A percentile compares a stretch with the other conserved stretches of the same genome.
phyloP scores from a whole-genome alignment of 2,113 vertebrate species.

The Todiramphus chloris region DNA sequence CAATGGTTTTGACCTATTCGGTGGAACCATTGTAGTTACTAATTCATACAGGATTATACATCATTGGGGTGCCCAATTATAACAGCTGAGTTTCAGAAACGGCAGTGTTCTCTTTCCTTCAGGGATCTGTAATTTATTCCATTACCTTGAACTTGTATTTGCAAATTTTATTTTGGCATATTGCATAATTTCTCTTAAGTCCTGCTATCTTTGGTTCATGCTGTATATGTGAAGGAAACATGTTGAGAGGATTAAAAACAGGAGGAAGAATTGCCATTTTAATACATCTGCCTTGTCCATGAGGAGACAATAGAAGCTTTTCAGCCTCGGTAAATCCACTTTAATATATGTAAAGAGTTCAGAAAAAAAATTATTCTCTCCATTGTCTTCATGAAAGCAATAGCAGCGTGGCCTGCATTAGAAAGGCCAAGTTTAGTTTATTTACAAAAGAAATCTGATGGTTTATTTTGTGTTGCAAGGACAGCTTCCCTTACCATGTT shows the following conservation, averaged over 20 bases:
- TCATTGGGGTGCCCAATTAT: slow-evolving; percentile 60
- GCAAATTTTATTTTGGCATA: not conserved
- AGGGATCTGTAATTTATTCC: slow-evolving; percentile 57
- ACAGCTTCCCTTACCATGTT: not conserved
- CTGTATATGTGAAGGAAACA: slow-evolving; percentile 25
- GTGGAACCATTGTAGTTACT: slow-evolving; percentile 53
- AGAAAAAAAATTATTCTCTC: not conserved
- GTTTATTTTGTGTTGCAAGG: not conserved
- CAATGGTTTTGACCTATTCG: slow-evolving; percentile 49
- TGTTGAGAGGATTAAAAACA: slow-evolving; percentile 67
- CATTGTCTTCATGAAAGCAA: not conserved
- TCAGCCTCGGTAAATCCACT: slow-evolving; percentile 63
- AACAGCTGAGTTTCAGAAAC: slow-evolving; percentile 52
- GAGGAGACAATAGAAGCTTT: slow-evolving; percentile 57
- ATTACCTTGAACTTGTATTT: not conserved
- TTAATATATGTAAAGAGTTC: slow-evolving; percentile 60
- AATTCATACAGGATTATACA: slow-evolving; percentile 59
- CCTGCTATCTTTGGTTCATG: slow-evolving; percentile 40
- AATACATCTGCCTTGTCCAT: slow-evolving; percentile 63
- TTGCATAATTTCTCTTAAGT: slow-evolving; percentile 42
- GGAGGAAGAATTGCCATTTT: slow-evolving; percentile 71
- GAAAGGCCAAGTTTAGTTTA: not conserved
- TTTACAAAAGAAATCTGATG: not conserved
- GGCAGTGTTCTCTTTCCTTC: slow-evolving; percentile 58
- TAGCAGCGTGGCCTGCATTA: not conserved